Conservation (phyloP, 2,888 invertebrate species). For the Pristionchus japonicus region DNA sequence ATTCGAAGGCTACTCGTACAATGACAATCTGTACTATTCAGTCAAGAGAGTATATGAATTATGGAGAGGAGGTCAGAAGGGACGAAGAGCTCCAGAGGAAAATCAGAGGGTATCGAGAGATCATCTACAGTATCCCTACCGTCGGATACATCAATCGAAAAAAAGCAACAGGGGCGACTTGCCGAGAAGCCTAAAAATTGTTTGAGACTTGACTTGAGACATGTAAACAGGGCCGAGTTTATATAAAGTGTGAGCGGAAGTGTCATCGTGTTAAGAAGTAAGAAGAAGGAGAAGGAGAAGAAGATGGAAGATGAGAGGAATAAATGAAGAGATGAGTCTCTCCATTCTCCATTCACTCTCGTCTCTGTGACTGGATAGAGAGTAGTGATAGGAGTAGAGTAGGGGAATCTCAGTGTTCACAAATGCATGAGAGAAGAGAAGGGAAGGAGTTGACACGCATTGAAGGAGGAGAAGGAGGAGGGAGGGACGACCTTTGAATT, state of each 20-base stretch:
- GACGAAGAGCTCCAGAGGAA: not conserved
- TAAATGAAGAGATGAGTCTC: not conserved
- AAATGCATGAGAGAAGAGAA: slow-evolving; percentile 20
- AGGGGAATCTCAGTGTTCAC: slow-evolving; percentile 23
- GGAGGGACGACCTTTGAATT: not conserved
- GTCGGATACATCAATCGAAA: too few relatives aligned
- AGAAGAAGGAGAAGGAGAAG: slow-evolving; percentile 19
- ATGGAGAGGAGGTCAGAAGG: slow-evolving; percentile 4
- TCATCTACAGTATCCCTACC: not conserved
- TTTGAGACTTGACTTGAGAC: not conserved
- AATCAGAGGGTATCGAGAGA: not conserved
- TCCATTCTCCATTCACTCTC: not conserved
- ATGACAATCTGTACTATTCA: not conserved
- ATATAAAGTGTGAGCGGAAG: slow-evolving; percentile 27
- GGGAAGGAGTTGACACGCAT: not conserved
- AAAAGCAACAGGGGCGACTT: not conserved
- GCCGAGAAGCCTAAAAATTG: not conserved
- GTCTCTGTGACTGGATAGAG: not conserved
- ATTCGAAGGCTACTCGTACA: not conserved
- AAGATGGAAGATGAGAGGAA: not conserved
- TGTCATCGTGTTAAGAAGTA: slow-evolving; percentile 13
- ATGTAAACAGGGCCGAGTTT: slow-evolving; percentile 1
- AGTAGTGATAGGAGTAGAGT: not conserved
- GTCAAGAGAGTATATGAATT: not conserved
- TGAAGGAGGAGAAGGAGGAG: not conserved